Evolutionary conservation across 2,113 vertebrate genomes (phyloP).

Genomic region (Phylloscopus trochiloides): DNA sequence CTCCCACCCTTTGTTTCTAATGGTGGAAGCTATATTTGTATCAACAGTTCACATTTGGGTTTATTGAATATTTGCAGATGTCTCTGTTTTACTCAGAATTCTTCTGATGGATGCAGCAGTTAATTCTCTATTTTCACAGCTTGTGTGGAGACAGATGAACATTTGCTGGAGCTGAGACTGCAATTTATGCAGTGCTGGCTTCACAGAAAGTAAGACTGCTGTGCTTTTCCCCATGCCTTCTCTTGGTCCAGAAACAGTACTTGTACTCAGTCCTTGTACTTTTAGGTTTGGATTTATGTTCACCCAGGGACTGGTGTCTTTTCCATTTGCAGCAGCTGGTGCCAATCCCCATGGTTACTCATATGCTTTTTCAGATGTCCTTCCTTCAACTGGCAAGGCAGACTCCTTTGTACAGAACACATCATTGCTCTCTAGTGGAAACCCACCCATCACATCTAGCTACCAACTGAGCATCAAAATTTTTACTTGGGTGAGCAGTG

Average conservation of each 20-base stretch:
- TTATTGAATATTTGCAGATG: neutral
- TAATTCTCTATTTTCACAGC: neutral
- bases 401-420: neutral
- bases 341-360: fast-evolving
- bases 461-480: neutral
- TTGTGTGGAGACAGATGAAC: neutral
- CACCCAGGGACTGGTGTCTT: neutral
- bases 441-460: neutral
- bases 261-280: neutral
- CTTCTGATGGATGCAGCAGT: neutral
- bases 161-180: neutral
- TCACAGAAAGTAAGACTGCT: neutral
- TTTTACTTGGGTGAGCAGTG: neutral
- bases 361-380: neutral
- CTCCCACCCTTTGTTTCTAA: neutral
- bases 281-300: neutral
- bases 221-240: neutral
- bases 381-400: neutral
- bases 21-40: neutral
- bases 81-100: neutral
- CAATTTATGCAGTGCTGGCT: neutral
- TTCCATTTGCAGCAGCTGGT: neutral
- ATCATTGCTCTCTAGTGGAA: neutral
- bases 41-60: neutral
- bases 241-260: neutral